Evolutionary conservation across 2,888 invertebrate genomes (phyloP).

Genomic region (Parelbella ahira): DNA sequence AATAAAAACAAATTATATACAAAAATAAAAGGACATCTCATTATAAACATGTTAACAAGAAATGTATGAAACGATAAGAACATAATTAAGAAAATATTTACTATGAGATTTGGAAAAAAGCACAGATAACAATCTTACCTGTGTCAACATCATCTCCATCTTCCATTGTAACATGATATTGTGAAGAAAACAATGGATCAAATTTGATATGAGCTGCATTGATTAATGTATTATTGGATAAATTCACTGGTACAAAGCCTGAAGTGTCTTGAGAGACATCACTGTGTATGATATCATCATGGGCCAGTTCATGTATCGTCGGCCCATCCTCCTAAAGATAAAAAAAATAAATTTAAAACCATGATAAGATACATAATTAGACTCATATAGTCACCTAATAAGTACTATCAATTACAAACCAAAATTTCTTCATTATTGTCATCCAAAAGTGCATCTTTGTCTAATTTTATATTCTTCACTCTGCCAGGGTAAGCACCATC

Average conservation of each 20-base stretch:
- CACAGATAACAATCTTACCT: constrained; percentile 39
- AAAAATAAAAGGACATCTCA: too few species aligned
- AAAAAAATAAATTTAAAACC: constrained; percentile 5
- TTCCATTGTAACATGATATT: constrained; percentile 71
- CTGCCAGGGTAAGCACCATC: constrained; percentile 52
- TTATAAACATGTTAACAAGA: too few species aligned
- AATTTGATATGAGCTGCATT: constrained; percentile 28
- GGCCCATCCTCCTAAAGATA: constrained; percentile 70
- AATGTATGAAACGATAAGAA: too few species aligned
- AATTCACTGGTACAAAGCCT: constrained; percentile 50
- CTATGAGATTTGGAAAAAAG: too few species aligned
- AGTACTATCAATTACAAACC: too few species aligned
- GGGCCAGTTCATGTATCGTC: constrained; percentile 72
- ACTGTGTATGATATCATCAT: constrained; percentile 63
- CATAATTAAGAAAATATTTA: too few species aligned
- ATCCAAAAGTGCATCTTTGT: constrained; percentile 56
- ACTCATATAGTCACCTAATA: too few species aligned
- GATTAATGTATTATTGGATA: constrained; percentile 35
- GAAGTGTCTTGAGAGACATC: constrained; percentile 56
- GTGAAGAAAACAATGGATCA: constrained; percentile 41
- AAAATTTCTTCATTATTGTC: constrained; percentile 66
- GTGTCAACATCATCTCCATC: constrained; percentile 63
- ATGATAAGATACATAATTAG: too few species aligned
- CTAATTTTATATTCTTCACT: constrained; percentile 60
- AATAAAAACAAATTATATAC: constrained; percentile 4